Evolutionary conservation across 2,797 vertebrate genomes (phyloP).

Genomic region (Heterohyrax brucei): DNA sequence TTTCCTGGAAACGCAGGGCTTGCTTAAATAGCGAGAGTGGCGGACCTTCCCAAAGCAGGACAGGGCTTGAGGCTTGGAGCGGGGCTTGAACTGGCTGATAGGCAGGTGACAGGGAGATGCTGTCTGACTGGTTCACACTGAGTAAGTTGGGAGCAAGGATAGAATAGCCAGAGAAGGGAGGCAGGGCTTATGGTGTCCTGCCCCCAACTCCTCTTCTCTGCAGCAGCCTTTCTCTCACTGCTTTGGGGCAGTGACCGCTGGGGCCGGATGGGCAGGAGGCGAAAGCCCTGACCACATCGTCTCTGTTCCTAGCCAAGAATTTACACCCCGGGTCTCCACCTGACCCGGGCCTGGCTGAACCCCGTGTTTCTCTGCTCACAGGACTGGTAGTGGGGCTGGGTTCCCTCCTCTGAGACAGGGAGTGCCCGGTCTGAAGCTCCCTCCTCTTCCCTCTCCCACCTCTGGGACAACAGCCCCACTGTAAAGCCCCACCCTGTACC

Average conservation of each 20-base stretch:
- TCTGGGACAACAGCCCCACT: background rate
- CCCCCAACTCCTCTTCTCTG: background rate
- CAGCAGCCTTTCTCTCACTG: background rate
- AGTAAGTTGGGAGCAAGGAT: background rate
- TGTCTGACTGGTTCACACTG: background rate
- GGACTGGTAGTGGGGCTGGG: background rate
- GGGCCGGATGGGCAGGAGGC: background rate
- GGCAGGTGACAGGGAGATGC: background rate
- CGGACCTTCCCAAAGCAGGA: background rate
- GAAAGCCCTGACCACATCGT: background rate
- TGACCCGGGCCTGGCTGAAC: background rate
- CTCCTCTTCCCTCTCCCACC: constrained; percentile 54
- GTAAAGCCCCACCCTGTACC: fast-evolving
- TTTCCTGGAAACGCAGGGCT: background rate
- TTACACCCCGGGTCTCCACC: background rate
- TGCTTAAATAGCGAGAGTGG: background rate
- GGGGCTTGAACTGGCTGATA: background rate
- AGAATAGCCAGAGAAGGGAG: background rate
- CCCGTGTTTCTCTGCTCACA: background rate
- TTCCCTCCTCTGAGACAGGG: background rate
- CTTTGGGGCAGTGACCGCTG: background rate
- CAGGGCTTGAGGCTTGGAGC: background rate
- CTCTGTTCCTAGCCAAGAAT: background rate
- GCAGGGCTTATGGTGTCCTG: background rate
- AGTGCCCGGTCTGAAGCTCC: background rate